Base-by-base conservation (phyloP, 2,113 vertebrate genomes). In the Manacus vitellinus region DNA sequence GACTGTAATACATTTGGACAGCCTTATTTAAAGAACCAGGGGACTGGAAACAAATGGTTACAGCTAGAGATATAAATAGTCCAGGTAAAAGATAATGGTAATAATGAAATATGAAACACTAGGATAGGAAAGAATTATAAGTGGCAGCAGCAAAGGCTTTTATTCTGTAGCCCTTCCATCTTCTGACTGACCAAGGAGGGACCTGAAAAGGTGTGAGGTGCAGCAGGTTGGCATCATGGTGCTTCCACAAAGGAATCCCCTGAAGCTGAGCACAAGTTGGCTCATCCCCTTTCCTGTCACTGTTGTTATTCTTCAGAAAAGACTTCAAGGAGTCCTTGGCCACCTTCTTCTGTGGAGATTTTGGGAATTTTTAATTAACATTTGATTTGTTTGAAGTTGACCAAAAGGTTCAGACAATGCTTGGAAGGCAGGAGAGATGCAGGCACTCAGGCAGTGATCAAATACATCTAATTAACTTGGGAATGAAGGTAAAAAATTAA, bases 11-110 rank as follows among this genome's bases (percentile, higher is more conserved):
- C 31, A 58, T 85, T 83, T 88, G 83, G 76, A 77, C 33, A 74
- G 37, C 27, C 75, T 83, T 83, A 90, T 92, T 88, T 88, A 80
- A 92, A 94, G 75, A 90, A 76, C 28, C 23, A 88, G n/a, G 16
- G 51, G 39, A 83, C 28, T 73, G 41, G 81, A 85, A 95, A 73
- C 14, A 61, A 94, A 90, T 41, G 12, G 46, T 90, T 88, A 80
- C 55, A 77, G 46, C 23, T 54, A 46, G 41, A 73, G 78, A 73
- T 79, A 85, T 83, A 75, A 35, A 76, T 24, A 92, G 44, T 49
- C 13, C 54, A 88, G 49, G 89, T 80, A 74, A 77, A 90, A 96
- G 24, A 68, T 72, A 68, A 43, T 39, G 61, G 19, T 58, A 78
- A 71, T 46, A 85, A 62, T 35, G 59, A 85, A 93, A 88, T 54